A percentile compares a stretch with the other conserved stretches of the same genome.
phyloP scores from a whole-genome alignment of 2,113 vertebrate species.

The Mystacornis crossleyi region DNA sequence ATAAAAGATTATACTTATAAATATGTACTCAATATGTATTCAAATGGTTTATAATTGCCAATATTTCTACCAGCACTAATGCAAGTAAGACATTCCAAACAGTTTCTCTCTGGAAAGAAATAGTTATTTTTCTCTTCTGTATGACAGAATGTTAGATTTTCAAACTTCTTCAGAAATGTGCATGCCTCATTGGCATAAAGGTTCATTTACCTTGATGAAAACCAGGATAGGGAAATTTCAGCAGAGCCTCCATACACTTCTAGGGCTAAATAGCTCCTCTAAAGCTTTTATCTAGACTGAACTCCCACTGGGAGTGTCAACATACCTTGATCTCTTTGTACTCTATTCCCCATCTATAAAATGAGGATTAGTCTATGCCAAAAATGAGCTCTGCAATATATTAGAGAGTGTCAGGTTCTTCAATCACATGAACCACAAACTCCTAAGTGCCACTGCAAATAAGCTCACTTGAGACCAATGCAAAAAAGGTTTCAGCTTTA shows the following conservation, averaged over 20 bases:
- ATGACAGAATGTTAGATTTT: not conserved
- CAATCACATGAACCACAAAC: constrained; percentile 1
- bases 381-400: constrained; percentile 34
- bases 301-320: constrained; percentile 36
- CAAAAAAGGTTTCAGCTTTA: not conserved
- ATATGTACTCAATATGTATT: not conserved
- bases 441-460: not conserved
- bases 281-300: constrained; percentile 57
- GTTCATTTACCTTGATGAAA: constrained; percentile 49
- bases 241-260: not conserved
- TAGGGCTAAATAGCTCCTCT: constrained; percentile 7
- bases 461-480: not conserved
- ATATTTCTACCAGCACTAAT: not conserved
- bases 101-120: constrained; percentile 13
- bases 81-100: constrained; percentile 17
- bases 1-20: not conserved
- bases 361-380: constrained; percentile 43
- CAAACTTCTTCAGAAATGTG: not conserved
- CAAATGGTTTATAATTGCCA: not conserved
- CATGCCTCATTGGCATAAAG: not conserved
- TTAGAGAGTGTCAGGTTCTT: constrained; percentile 28
- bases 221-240: constrained; percentile 15
- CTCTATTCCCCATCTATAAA: constrained; percentile 31
- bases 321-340: constrained; percentile 49
- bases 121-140: not conserved